Base-by-base conservation (phyloP, 2,797 vertebrate genomes). In the Platyrinchus mystaceus region DNA sequence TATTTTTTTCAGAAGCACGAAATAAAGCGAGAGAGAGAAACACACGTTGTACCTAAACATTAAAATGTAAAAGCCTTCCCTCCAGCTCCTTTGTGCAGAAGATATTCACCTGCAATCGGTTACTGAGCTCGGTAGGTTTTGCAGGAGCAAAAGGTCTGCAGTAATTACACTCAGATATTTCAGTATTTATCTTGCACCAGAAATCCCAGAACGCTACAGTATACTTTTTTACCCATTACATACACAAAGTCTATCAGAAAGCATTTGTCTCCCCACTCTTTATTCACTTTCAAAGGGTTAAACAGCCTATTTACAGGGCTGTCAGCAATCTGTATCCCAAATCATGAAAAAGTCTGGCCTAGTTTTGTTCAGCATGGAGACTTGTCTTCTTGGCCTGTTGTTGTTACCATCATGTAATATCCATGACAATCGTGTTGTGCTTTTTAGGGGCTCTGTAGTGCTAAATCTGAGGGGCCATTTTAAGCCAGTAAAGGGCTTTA, bases 271-370 rank as follows among this genome's bases (percentile, higher is more conserved):
- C 97, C 95, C 76, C 97, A 97, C 97, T 96, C 98, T 98, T 99
- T 98, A 98, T 99, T 99, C 98, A 98, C 97, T 98, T 99, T 98
- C 98, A 99, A 99, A 99, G 99, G 99, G 99, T 99, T 99, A 99
- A 99, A 99, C 99, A 99, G 99, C 99, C 99, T 99, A 99, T 99
- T 99, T 99, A 99, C 98, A 96, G 97, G 98, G 98, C 99, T 99
- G 99, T 99, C 99, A 99, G 98, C 98, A 98, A 98, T 98, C 98
- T 97, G 98, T 98, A 98, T 98, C 98, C 98, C 97, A 94, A 97
- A 98, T 98, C 97, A 88, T 95, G 96, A 98, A 98, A 98, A 98
- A 99, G 98, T 98, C 98, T 98, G 98, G 96, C 98, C 95, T 97
- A 98, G 99, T 99, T 99, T 99, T 99, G 98, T 99, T 99, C 97